Conservation (phyloP, 2,113 vertebrate genomes). For the Melanotaenia duboulayi region DNA sequence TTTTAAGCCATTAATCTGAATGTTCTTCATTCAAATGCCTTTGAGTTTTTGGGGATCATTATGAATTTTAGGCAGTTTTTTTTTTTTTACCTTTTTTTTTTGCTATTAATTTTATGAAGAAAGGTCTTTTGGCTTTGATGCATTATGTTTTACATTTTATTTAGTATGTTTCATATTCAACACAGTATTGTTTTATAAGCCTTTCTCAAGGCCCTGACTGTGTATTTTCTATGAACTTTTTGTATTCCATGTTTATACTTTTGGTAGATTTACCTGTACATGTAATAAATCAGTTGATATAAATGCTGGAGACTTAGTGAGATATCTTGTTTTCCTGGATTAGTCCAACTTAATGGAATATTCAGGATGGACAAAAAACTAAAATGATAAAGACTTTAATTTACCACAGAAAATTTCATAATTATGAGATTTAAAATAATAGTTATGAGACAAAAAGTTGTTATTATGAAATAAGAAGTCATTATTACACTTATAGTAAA, state of each 20-base stretch:
- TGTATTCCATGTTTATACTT: conserved; percentile 76
- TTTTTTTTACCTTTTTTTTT: conserved; percentile 43
- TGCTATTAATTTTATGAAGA: conserved; percentile 45
- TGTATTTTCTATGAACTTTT: conserved; percentile 78
- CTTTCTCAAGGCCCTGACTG: conserved; percentile 55
- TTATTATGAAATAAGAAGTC: too few species aligned
- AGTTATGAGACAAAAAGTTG: too few species aligned
- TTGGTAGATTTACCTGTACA: conserved; percentile 75
- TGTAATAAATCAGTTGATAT: conserved; percentile 71
- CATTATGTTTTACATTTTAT: conserved; percentile 61
- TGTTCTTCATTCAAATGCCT: conserved; percentile 40
- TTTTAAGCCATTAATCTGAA: conserved; percentile 47
- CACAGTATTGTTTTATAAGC: conserved; percentile 64
- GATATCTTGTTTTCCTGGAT: conserved; percentile 20
- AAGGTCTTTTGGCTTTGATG: conserved; percentile 42
- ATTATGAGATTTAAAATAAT: too few species aligned
- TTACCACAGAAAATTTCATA: too few species aligned
- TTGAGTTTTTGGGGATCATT: conserved; percentile 46
- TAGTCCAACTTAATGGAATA: not conserved
- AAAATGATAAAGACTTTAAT: too few species aligned
- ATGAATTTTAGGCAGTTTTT: conserved; percentile 43
- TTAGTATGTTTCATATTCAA: conserved; percentile 62
- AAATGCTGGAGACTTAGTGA: conserved; percentile 29
- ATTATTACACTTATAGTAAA: too few species aligned
- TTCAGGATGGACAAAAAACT: too few species aligned